Evolutionary conservation across 2,797 vertebrate species (phyloP).

Genomic region (Melopsittacus undulatus): DNA sequence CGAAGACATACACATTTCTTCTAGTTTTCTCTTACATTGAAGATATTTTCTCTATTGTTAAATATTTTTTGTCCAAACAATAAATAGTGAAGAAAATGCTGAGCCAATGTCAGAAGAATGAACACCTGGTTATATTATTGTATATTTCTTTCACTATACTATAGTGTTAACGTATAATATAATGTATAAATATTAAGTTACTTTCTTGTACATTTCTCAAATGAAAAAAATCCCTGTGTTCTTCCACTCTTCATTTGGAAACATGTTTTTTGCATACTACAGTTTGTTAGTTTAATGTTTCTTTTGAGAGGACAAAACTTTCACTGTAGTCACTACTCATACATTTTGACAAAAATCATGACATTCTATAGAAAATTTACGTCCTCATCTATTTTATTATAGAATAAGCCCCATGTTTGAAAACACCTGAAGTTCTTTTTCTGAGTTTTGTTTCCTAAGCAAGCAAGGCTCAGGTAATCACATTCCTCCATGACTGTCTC

Average conservation of each 20-base stretch:
- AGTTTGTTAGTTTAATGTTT: slow-evolving; percentile 18
- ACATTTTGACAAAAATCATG: neutral
- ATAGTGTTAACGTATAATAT: neutral
- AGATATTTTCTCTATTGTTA: slow-evolving; percentile 40
- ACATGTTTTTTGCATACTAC: neutral
- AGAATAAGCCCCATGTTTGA: neutral
- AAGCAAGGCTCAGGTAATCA: neutral
- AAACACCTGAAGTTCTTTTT: neutral
- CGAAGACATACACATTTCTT: slow-evolving; percentile 20
- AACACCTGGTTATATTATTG: neutral
- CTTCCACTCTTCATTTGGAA: neutral
- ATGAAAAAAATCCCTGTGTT: neutral
- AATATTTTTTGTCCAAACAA: slow-evolving; percentile 27
- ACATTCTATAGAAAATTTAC: neutral
- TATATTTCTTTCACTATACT: neutral
- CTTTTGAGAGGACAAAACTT: neutral
- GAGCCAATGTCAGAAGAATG: neutral
- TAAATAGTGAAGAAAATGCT: neutral
- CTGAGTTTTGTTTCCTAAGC: neutral
- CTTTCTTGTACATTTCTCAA: neutral
- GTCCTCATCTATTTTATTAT: neutral
- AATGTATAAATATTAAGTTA: neutral
- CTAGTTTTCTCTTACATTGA: neutral
- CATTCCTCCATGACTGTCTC: neutral
- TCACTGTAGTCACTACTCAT: neutral